These are phyloP conservation scores for Brachionus rotundiformis DNA, from an alignment of 1,140 invertebrate genomes.

Conservation along the genomic window DNA sequence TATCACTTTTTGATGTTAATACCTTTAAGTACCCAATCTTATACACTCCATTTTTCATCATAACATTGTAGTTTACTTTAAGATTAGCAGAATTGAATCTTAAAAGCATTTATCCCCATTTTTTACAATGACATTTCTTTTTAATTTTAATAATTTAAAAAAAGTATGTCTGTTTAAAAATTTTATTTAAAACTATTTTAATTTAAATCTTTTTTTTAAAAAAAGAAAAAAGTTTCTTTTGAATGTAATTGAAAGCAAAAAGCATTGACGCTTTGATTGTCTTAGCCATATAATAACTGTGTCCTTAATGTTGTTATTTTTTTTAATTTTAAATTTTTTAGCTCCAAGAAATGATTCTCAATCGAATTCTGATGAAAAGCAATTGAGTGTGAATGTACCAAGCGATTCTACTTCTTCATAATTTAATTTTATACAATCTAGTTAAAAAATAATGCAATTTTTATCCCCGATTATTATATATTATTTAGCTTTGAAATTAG, in stretches of 20 bases:
- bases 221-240: not conserved
- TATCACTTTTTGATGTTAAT: too few species aligned
- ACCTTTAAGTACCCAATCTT: too few species aligned
- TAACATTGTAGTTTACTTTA: too few species aligned
- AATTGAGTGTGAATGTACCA: not conserved
- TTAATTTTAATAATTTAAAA: too few species aligned
- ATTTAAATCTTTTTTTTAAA: too few species aligned
- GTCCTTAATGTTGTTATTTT: not conserved
- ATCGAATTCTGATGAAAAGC: not conserved
- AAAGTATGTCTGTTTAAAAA: too few species aligned
- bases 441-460: not conserved
- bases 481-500: not conserved
- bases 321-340: constrained; percentile 8
- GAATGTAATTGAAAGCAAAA: not conserved
- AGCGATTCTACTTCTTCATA: constrained; percentile 33
- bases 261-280: constrained; percentile 27
- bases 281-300: not conserved
- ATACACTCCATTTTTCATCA: too few species aligned
- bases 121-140: too few species aligned
- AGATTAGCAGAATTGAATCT: too few species aligned
- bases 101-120: too few species aligned
- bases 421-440: not conserved
- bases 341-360: not conserved
- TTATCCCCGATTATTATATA: not conserved
- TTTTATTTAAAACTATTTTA: too few species aligned